Base-by-base conservation (phyloP, 2,113 vertebrate genomes). In the Passer montanus region DNA sequence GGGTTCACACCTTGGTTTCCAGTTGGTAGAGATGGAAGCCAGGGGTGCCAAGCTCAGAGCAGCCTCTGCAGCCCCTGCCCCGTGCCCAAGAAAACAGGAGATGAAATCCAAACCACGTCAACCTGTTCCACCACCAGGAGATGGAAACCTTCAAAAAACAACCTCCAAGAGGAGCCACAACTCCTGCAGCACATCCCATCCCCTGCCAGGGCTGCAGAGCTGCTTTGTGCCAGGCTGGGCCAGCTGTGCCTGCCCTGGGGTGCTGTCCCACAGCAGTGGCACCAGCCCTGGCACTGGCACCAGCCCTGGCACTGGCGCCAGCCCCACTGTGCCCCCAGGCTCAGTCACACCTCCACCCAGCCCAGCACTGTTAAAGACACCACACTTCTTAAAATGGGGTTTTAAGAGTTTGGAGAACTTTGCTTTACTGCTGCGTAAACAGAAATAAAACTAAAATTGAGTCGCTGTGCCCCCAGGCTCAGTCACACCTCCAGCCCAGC, bases 231-330 rank as follows among this genome's bases (percentile, higher is more conserved):
- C 50, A 3, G 2, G n/a, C 60, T 84, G 43, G 35, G 55, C 21
- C 12, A 13, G 12, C 0, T 18, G 35, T 18, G 26, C 70, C 83
- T 37, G 77, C 43, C 72, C 31, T 5, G 70, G 47, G 16, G 19
- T 5, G 30, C 11, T 1, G 0, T 10, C 13, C 4, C 4, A 4
- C 22, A 0, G 1, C 50, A 47, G 63, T 14, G 53, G 7, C 30
- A 55, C 30, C 53, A 55, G 52, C 41, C 76, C 76, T 19, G 49
- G 47, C 47, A 47, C 47, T 22, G 46, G 46, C 3, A 52, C 43
- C 27, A 39, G 35, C 59, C n/a, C 46, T 55, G 50, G 52, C 30
- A 77, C 15, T 17, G 30, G 49, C 47, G n/a, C n/a, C n/a, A n/a
- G n/a, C n/a, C n/a, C n/a, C n/a, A n/a, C 1, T 4, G 10, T 46